phyloP scores from a whole-genome alignment of 30 jellyfish, hydroid and myxozoan species.

The Nemopilema nomurai region DNA sequence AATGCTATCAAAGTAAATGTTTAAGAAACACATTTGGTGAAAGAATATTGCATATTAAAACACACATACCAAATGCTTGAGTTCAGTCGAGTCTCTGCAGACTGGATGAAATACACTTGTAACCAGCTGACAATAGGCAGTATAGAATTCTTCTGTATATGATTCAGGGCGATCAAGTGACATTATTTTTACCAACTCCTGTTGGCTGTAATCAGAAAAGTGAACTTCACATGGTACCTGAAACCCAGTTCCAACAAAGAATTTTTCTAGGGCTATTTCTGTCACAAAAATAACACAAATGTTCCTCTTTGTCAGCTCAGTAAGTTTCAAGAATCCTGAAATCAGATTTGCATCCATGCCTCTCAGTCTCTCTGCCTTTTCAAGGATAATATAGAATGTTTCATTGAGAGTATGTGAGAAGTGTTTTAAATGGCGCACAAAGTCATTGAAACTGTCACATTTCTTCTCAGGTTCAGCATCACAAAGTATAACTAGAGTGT shows the following conservation, averaged over 20 bases:
- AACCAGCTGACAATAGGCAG: conserved; percentile 61
- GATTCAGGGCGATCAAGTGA: conserved; percentile 74
- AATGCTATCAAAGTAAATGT: no score
- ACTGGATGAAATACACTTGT: conserved; percentile 66
- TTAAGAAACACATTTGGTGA: no score
- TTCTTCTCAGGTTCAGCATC: conserved; percentile 44
- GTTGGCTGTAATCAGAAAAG: conserved; percentile 64
- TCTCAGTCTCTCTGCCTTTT: conserved; percentile 85
- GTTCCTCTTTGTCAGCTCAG: conserved; percentile 50
- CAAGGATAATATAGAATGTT: conserved; percentile 54
- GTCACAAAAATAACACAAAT: conserved; percentile 64
- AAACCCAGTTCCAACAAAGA: conserved; percentile 55
- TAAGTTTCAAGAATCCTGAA: conserved; percentile 60
- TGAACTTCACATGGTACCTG: conserved; percentile 54
- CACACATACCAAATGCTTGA: conserved; percentile 77
- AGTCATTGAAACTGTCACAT: conserved; percentile 79
- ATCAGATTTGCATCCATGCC: conserved; percentile 71
- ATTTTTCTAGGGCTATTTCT: conserved; percentile 72
- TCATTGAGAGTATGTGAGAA: neutral
- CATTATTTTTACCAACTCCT: conserved; percentile 61
- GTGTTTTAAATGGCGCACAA: conserved; percentile 53
- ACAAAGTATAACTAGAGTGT: neutral
- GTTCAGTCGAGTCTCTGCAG: conserved; percentile 73
- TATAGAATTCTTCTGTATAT: conserved; percentile 42
- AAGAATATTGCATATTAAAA: no score